Percentiles rank a stretch among this genome's conserved stretches.
Evolutionary conservation across 2,888 invertebrate species (phyloP).

Genomic region (Ormia ochracea): DNA sequence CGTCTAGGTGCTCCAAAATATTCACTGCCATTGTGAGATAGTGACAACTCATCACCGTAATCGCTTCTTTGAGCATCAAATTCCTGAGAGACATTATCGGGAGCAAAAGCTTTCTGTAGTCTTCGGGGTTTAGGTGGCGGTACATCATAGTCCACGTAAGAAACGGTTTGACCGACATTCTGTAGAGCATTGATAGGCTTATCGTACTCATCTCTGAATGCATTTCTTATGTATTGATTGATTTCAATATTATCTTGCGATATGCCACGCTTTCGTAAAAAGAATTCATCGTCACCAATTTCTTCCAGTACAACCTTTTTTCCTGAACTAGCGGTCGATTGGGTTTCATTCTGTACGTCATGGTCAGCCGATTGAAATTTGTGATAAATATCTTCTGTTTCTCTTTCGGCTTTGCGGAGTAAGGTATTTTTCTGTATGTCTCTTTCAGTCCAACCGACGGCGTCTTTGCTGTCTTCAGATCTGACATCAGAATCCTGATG

Average conservation of each 20-base stretch:
- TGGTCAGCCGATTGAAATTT: conserved; percentile 69
- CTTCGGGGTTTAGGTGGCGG: conserved; percentile 76
- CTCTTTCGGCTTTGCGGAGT: conserved; percentile 72
- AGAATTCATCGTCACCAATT: conserved; percentile 92
- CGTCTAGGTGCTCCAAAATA: conserved; percentile 76
- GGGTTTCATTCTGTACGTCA: conserved; percentile 77
- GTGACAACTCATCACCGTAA: conserved; percentile 73
- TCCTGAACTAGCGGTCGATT: conserved; percentile 81
- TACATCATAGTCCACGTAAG: conserved; percentile 74
- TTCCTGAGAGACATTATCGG: conserved; percentile 72
- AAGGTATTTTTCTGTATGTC: conserved; percentile 75
- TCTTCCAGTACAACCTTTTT: conserved; percentile 86
- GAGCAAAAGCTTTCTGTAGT: conserved; percentile 70
- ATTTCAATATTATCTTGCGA: conserved; percentile 87
- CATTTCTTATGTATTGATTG: conserved; percentile 85
- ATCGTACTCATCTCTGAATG: conserved; percentile 85
- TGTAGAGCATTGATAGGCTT: conserved; percentile 81
- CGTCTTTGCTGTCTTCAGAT: conserved; percentile 76
- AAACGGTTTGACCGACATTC: conserved; percentile 78
- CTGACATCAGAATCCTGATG: conserved; percentile 77
- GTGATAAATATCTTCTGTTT: conserved; percentile 73
- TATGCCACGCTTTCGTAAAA: conserved; percentile 87
- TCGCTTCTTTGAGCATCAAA: conserved; percentile 72
- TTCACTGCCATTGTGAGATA: conserved; percentile 75
- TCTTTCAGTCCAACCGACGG: conserved; percentile 75